Evolutionary conservation across 64 coral and sea anemone genomes (phyloP), one percentile per base, ranked within the genome.

Genomic region (Exaiptasia diaphana): DNA sequence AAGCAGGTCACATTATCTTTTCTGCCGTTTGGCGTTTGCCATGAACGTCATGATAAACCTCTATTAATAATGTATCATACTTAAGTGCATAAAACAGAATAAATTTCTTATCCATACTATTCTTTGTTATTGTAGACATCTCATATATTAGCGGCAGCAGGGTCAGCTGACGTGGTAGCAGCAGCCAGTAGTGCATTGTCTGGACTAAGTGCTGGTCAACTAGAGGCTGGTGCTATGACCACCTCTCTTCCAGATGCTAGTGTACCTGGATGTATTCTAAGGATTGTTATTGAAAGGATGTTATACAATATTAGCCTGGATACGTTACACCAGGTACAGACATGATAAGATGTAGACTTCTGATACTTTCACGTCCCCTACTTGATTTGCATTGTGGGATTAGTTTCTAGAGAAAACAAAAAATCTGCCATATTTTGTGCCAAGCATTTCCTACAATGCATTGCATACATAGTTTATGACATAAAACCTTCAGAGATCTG

Each of bases 211-310:
- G 28, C 41, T 24, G 30, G 9, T 21, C 73, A 78, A 32, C 78
- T 70, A 17, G 36, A 48, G 32, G 12, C 67, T 24, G 68, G 53
- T 0, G 50, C 50, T 5, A 41, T 40, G 5, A 30, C 52, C 33
- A 30, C 45, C 7, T 50, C 46, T 17, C 43, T 38, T 74, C 36
- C 27, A 30, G 55, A 37, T 4, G 40, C 32, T 8, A 55, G 76
- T 17, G n/a, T 17, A 17, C 55, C 52, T 39, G 76, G 63, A 35
- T 80, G 75, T 41, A 78, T 92, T 13, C 68, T 99, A 18, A 63
- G 95, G 38, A 88, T 92, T 22, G 76, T 99, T 53, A 85, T 99
- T 63, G 85, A 92, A 5, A 99, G 93, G 42, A 68, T 99, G 74
- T 41, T 91, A 28, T 99, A 99, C 67, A 73, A 84, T 6, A 78